Evolutionary conservation across 2,797 vertebrate species (phyloP).

Genomic region (Menidia menidia): DNA sequence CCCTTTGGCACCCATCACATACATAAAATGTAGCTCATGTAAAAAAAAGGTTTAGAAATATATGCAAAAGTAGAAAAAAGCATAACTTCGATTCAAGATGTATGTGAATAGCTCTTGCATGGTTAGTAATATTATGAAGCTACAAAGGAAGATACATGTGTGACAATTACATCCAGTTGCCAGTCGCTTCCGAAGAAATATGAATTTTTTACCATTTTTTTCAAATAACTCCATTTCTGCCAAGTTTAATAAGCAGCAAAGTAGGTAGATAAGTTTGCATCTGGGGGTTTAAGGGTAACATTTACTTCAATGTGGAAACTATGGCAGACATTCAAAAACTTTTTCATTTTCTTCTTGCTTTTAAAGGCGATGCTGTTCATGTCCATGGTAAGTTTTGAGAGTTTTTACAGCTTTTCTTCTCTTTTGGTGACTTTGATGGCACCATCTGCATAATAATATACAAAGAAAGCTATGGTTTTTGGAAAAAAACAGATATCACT

Average conservation of each 20-base stretch:
- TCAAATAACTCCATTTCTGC: not conserved
- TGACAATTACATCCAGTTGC: not conserved
- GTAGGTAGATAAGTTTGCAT: not conserved
- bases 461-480: no score
- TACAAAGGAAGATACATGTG: no score
- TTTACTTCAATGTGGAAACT: not conserved
- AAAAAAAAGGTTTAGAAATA: not conserved
- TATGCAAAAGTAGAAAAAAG: not conserved
- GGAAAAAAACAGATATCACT: no score
- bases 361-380: not conserved
- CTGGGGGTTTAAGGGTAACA: not conserved
- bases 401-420: no score
- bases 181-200: not conserved
- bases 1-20: not conserved
- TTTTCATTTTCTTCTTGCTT: not conserved
- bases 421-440: no score
- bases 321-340: not conserved
- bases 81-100: not conserved
- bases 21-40: not conserved
- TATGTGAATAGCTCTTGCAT: not conserved
- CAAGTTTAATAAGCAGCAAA: not conserved
- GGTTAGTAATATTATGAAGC: no score
- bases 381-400: no score
- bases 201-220: not conserved
- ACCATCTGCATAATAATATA: no score